These are phyloP conservation scores for Eremophila alpestris DNA, from an alignment of 2,797 vertebrate species.

Conservation along the genomic window DNA sequence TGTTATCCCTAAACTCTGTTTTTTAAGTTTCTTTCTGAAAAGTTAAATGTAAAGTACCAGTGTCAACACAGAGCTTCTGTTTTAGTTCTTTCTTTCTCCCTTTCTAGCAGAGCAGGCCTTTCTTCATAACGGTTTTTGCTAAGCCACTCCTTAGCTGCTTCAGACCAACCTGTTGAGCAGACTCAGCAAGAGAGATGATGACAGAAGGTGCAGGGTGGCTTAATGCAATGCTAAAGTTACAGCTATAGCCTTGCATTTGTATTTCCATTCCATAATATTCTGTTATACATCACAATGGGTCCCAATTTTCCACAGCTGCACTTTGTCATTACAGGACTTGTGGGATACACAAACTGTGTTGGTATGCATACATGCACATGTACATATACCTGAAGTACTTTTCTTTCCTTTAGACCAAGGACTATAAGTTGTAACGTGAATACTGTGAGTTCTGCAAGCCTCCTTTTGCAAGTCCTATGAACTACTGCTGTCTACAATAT, in stretches of 20 bases:
- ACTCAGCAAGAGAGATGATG: neutral
- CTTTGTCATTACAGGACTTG: neutral
- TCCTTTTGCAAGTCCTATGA: neutral
- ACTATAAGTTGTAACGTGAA: neutral
- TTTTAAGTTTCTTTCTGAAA: neutral
- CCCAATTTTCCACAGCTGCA: neutral
- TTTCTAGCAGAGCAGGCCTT: neutral
- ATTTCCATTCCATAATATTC: neutral
- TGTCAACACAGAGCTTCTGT: neutral
- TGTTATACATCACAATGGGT: neutral
- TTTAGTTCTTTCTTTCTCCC: neutral
- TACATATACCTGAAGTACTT: neutral
- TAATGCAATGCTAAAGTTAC: neutral
- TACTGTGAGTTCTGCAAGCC: neutral
- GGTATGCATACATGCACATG: fast-evolving
- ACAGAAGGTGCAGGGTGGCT: neutral
- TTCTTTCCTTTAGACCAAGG: neutral
- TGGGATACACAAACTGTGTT: neutral
- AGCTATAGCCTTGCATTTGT: neutral
- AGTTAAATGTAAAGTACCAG: neutral
- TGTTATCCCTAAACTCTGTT: neutral
- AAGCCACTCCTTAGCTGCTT: neutral
- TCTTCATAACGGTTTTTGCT: neutral
- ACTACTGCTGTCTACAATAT: neutral
- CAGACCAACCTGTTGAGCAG: neutral